Evolutionary conservation across 2,797 vertebrate genomes (phyloP).

Genomic region (Pteronotus mesoamericanus): DNA sequence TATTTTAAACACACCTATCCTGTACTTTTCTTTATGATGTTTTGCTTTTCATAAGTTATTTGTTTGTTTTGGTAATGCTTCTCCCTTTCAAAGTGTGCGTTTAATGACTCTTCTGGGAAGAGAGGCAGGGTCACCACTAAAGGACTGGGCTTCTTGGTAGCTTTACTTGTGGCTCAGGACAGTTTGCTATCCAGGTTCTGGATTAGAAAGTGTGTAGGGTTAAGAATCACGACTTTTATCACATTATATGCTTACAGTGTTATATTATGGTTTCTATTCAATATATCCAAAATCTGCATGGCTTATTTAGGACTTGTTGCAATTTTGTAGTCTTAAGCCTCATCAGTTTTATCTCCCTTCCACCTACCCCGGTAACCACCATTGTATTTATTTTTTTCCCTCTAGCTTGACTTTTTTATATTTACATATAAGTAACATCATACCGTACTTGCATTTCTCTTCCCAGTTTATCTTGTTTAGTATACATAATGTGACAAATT

Average conservation of each 20-base stretch:
- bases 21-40: background rate
- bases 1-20: background rate
- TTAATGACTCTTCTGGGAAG: background rate
- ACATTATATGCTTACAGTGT: background rate
- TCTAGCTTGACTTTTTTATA: background rate
- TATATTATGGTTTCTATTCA: background rate
- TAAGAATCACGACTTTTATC: background rate
- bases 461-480: background rate
- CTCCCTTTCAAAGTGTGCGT: background rate
- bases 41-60: background rate
- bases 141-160: fast-evolving
- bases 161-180: background rate
- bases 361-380: background rate
- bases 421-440: too few species aligned
- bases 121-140: background rate
- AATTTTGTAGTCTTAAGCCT: background rate
- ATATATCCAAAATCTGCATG: background rate
- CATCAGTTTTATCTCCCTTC: background rate
- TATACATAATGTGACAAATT: background rate
- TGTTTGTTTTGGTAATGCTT: background rate
- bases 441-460: background rate
- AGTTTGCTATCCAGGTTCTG: background rate
- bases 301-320: background rate
- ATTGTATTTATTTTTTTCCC: background rate
- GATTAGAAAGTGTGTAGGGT: background rate